Base-by-base conservation (phyloP, 2,888 invertebrate species). In the Drosophila anceps region DNA sequence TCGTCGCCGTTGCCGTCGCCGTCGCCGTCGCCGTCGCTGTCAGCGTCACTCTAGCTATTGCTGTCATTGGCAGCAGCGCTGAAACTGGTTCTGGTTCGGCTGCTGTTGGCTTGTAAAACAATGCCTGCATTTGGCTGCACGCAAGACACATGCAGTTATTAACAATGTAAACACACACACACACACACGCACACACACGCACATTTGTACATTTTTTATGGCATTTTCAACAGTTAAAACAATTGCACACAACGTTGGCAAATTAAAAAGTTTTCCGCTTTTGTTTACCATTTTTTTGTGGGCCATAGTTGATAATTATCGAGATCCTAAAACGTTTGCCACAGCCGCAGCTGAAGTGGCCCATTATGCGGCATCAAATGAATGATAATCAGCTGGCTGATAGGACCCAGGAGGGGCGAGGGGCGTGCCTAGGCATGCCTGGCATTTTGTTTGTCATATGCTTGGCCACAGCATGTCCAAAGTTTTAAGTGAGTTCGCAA, bases 71-170 rank as follows among this genome's bases (percentile, higher is more conserved):
- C 78, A 78, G 50, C 48, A 18, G 35, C 58, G 46, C 55, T 37
- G 50, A 41, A 27, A 33, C 62, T 59, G 62, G 44, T 46, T 63
- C 65, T 53, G 79, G 62, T 54, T 79, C 68, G 55, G n/a, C 62
- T 43, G 66, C 31, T 35, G 44, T 43, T 54, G 43, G 77, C 71
- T 58, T 84, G 65, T 78, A 71, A 69, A 75, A 84, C 84, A 87
- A 89, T 78, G 82, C 53, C 70, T 31, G 29, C 48, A 31, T 79
- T 60, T 73, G 82, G 48, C 64, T 57, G 66, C 67, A 61, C 69
- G 65, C 53, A 72, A 74, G 72, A 71, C 81, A 73, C 74, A 71
- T 65, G 68, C 89, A 63, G 71, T 76, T 89, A 78, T 89, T 84
- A 81, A 77, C 71, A 69, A 62, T 70, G 70, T 51, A 51, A 53